phyloP scores from a whole-genome alignment of 1,140 invertebrate species.

The Heterodera schachtii region DNA sequence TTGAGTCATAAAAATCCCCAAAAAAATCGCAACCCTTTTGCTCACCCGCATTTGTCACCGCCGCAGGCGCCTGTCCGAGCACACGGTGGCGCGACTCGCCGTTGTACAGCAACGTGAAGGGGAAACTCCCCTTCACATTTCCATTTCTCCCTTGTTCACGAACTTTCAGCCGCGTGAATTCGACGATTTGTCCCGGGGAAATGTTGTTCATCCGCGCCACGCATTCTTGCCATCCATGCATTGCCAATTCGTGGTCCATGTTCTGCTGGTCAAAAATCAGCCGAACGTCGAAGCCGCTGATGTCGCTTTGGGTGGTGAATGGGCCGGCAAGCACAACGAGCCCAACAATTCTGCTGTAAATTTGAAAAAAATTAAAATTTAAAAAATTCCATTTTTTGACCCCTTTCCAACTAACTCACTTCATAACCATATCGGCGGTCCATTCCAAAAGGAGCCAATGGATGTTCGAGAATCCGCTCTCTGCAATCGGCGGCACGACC shows the following conservation, averaged over 20 bases:
- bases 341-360: no score
- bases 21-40: no score
- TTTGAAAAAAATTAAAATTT: not conserved
- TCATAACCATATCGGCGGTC: not conserved
- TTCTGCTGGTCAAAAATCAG: not conserved
- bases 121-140: not conserved
- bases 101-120: not conserved
- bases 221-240: not conserved
- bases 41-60: not conserved
- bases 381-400: not conserved
- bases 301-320: not conserved
- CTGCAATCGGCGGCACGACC: not conserved
- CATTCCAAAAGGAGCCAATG: not conserved
- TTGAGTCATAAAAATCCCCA: no score
- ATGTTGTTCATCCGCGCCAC: not conserved
- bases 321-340: not conserved
- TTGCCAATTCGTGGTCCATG: not conserved
- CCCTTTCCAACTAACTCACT: not conserved
- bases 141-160: not conserved
- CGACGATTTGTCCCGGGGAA: not conserved
- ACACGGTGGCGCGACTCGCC: not conserved
- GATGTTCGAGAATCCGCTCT: not conserved
- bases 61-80: no score
- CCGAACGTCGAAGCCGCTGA: not conserved
- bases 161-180: not conserved